Evolutionary conservation across 2,113 vertebrate species (phyloP), one percentile per base, ranked within the genome.

Genomic region (Chrysochloris asiatica): DNA sequence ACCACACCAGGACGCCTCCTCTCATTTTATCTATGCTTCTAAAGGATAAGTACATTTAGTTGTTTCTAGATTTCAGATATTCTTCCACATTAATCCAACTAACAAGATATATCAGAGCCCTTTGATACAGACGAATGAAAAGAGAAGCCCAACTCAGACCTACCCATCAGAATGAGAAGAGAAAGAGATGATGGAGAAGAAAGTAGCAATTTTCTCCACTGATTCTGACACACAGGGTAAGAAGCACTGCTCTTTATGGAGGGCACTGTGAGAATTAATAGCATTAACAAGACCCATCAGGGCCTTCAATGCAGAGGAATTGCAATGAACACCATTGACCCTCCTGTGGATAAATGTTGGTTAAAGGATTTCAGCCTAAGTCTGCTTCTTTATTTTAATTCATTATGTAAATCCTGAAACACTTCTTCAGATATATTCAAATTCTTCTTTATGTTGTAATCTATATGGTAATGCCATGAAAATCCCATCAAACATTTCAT

Each of bases 391-490:
- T 67, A 83, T 83, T 93, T 95, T 93, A 93, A 95, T 95, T 95
- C 84, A 95, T 91, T 90, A 87, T 95, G 83, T 83, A 94, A 95
- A 86, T 93, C 59, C 72, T 90, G 38, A 93, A 95, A 90, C 47
- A 69, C 56, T 75, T 83, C n/a, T 71, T 81, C 65, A 85, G 87
- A 88, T 81, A 84, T 47, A 90, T 77, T 89, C 81, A 91, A 92
- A 93, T 45, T 65, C 82, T 90, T 96, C 54, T 87, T 96, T 96
- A 93, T 95, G 86, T 90, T 93, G 86, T 93, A 96, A 96, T 96
- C 92, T 95, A 96, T 95, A 94, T 95, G 94, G 92, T 95, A 97
- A 96, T 95, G 69, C 48, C 61, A 81, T 83, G 75, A 85, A 92
- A 86, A 94, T 82, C 54, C 33, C 81, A 94, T 95, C 89, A 89